A percentile compares a stretch with the other conserved stretches of the same genome.
Conservation (phyloP, 2,113 vertebrate genomes). For the Dromaius novaehollandiae region DNA sequence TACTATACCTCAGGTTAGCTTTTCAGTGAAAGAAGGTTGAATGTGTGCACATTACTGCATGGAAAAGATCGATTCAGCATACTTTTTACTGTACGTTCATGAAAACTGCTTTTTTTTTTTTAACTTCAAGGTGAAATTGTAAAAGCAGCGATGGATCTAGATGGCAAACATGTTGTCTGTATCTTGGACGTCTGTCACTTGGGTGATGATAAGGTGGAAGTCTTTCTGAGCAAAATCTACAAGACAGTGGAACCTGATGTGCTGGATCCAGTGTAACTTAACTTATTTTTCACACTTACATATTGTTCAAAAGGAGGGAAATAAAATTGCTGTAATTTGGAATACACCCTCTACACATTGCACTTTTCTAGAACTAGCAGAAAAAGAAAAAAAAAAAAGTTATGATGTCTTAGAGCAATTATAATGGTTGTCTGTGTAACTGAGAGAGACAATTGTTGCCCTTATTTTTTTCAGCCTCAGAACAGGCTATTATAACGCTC, state of each 20-base stretch:
- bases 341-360: background rate
- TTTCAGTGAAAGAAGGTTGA: background rate
- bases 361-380: conserved; percentile 19
- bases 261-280: conserved; percentile 25
- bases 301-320: background rate
- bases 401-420: background rate
- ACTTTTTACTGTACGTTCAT: background rate
- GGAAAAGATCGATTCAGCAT: background rate
- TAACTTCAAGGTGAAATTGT: conserved; percentile 73
- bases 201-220: conserved; percentile 82
- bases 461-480: background rate
- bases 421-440: background rate
- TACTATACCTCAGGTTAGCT: background rate
- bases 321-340: conserved; percentile 15
- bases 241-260: conserved; percentile 52
- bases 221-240: conserved; percentile 87
- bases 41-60: background rate
- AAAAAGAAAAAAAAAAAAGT: background rate
- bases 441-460: background rate
- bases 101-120: conserved; percentile 21
- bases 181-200: conserved; percentile 88
- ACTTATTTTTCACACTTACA: background rate
- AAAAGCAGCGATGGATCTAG: conserved; percentile 73
- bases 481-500: background rate
- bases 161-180: conserved; percentile 80